Evolutionary conservation across 2,113 vertebrate genomes (phyloP).

Genomic region (Gavia stellata): DNA sequence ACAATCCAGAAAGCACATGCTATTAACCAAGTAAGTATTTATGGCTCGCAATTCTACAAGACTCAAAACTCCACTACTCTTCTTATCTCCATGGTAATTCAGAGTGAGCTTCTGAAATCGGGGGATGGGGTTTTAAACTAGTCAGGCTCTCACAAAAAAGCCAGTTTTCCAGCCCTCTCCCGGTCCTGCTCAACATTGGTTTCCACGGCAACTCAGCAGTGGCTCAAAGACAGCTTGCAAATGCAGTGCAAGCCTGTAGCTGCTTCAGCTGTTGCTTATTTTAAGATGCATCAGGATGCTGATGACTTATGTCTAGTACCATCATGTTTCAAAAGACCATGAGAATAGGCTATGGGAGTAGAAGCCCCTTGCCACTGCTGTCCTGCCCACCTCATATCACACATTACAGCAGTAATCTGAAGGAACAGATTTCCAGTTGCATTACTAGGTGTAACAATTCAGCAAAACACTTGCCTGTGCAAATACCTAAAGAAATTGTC

Average conservation of each 20-base stretch:
- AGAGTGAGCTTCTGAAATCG: neutral
- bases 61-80: constrained; percentile 1
- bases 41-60: neutral
- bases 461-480: neutral
- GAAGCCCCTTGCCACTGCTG: neutral
- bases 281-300: neutral
- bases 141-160: neutral
- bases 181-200: neutral
- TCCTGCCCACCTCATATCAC: neutral
- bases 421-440: neutral
- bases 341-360: neutral
- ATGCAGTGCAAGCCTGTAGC: neutral
- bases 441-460: neutral
- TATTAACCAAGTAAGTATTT: neutral
- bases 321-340: neutral
- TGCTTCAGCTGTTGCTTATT: neutral
- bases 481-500: neutral
- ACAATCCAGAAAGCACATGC: neutral
- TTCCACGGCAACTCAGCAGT: constrained; percentile 23
- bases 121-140: neutral
- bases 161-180: neutral
- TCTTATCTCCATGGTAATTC: constrained; percentile 50
- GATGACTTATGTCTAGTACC: neutral
- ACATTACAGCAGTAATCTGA: neutral
- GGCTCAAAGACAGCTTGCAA: neutral